A percentile compares a stretch with the other conserved stretches of the same genome.
Conservation (phyloP, 2,888 invertebrate genomes). For the Xylocampa areola region DNA sequence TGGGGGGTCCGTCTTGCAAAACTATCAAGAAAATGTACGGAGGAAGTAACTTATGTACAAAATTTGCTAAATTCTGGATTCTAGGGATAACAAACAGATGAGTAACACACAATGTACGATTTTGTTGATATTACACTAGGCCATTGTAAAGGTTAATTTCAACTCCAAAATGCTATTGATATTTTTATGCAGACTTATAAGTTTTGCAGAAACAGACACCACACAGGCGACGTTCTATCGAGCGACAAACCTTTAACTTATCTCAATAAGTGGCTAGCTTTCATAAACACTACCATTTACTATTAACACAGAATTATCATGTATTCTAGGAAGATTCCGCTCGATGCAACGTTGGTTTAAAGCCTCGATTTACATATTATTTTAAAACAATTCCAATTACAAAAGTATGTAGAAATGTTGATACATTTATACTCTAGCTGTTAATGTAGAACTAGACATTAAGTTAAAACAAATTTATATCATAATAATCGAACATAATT, state of each 20-base stretch:
- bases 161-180: slow-evolving; percentile 58
- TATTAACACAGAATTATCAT: slow-evolving; percentile 50
- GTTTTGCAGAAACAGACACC: slow-evolving; percentile 61
- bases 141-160: slow-evolving; percentile 50
- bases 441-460: slow-evolving; percentile 50
- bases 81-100: slow-evolving; percentile 40
- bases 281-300: slow-evolving; percentile 48
- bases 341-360: slow-evolving; percentile 54
- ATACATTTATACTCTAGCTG: slow-evolving; percentile 49
- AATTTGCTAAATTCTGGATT: slow-evolving; percentile 33
- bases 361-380: slow-evolving; percentile 46
- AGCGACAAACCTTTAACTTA: slow-evolving; percentile 48
- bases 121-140: slow-evolving; percentile 48
- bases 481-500: slow-evolving; percentile 82
- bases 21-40: slow-evolving; percentile 30
- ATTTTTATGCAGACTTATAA: slow-evolving; percentile 57
- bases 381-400: slow-evolving; percentile 48
- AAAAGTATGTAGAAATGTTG: slow-evolving; percentile 47
- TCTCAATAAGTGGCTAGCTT: slow-evolving; percentile 46
- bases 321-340: slow-evolving; percentile 51
- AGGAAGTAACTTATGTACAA: slow-evolving; percentile 34
- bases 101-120: slow-evolving; percentile 25
- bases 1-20: slow-evolving; percentile 57
- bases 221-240: slow-evolving; percentile 40
- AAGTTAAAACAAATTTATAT: slow-evolving; percentile 74